Evolutionary conservation across 2,888 invertebrate species (phyloP).

Genomic region (Melanostoma mellinum): DNA sequence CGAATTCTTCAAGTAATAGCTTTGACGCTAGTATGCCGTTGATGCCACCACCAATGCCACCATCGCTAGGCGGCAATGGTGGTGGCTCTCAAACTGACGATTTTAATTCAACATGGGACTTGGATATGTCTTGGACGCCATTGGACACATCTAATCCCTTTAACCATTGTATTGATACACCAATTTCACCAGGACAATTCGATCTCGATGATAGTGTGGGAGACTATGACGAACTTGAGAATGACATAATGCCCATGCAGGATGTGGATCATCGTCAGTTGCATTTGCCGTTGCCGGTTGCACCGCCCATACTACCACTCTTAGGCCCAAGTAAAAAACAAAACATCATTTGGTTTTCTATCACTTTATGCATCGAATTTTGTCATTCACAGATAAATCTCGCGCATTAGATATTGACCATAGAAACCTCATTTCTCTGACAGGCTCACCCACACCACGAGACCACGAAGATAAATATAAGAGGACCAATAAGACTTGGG

Average conservation of each 20-base stretch:
- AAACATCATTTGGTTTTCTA: neutral
- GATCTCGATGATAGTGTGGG: conserved; percentile 83
- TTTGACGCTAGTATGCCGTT: conserved; percentile 76
- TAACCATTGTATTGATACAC: conserved; percentile 83
- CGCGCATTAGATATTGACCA: conserved; percentile 88
- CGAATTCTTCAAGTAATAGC: conserved; percentile 62
- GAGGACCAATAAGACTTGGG: conserved; percentile 74
- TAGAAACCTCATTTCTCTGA: conserved; percentile 91
- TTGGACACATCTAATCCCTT: conserved; percentile 80
- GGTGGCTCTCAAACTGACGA: conserved; percentile 75
- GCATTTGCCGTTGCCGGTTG: conserved; percentile 82
- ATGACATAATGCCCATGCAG: conserved; percentile 81
- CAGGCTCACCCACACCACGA: conserved; percentile 85
- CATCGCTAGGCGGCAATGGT: conserved; percentile 73
- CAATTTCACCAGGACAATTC: conserved; percentile 86
- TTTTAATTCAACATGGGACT: conserved; percentile 82
- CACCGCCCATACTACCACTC: conserved; percentile 71
- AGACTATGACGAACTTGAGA: conserved; percentile 85
- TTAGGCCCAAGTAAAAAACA: conserved; percentile 43
- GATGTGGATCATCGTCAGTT: conserved; percentile 86
- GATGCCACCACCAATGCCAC: conserved; percentile 79
- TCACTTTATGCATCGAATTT: conserved; percentile 1
- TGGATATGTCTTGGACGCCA: conserved; percentile 82
- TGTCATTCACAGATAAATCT: conserved; percentile 76
- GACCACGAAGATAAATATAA: conserved; percentile 71